A percentile compares a stretch with the other conserved stretches of the same genome.
Conservation (phyloP, 2,113 vertebrate genomes). For the Spheniscus mendiculus region DNA sequence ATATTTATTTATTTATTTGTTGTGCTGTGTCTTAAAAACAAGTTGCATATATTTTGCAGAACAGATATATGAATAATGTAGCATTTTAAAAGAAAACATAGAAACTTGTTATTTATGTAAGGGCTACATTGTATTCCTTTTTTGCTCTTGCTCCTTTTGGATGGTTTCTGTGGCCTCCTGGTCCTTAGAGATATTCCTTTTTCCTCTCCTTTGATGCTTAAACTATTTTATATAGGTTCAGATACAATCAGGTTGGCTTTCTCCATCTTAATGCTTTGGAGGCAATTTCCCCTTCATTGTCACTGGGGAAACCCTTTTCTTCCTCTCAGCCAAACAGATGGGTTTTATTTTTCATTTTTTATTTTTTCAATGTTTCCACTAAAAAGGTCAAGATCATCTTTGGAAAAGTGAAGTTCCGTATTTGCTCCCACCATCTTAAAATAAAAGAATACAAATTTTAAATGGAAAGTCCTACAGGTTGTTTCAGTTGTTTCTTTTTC, state of each 20-base stretch:
- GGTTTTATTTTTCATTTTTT: constrained; percentile 61
- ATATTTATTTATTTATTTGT: background rate
- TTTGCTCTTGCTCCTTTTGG: background rate
- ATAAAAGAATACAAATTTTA: constrained; percentile 3
- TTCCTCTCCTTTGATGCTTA: constrained; percentile 43
- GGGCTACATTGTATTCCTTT: background rate
- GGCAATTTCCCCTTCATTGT: constrained; percentile 71
- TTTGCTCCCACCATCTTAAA: constrained; percentile 49
- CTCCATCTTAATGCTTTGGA: constrained; percentile 56
- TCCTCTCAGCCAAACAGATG: constrained; percentile 74
- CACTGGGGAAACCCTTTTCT: constrained; percentile 65
- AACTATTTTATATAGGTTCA: constrained; percentile 63
- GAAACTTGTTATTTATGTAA: background rate
- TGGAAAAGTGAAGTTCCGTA: constrained; percentile 16
- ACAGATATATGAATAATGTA: background rate
- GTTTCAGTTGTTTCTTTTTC: background rate
- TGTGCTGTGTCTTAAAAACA: background rate
- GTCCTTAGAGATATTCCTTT: constrained; percentile 27
- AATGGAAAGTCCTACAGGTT: background rate
- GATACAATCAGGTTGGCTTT: constrained; percentile 58
- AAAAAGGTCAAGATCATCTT: constrained; percentile 45
- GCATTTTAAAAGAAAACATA: background rate
- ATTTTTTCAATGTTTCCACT: background rate
- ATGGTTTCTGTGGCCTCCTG: constrained; percentile 5
- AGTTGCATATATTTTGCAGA: background rate